Evolutionary conservation across 2,888 invertebrate species (phyloP).

Genomic region (Serripes groenlandicus): DNA sequence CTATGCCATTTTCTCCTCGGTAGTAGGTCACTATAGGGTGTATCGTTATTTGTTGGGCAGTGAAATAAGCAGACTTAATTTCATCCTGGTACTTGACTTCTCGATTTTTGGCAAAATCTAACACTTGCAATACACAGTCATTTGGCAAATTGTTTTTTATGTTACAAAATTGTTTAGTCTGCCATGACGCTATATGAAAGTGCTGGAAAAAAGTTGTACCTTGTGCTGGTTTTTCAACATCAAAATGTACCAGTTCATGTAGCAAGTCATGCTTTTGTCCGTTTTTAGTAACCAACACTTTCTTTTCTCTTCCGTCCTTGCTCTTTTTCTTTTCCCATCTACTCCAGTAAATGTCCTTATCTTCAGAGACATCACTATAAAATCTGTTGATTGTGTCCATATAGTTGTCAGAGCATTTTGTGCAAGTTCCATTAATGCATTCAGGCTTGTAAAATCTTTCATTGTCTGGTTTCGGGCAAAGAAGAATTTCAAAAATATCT

Average conservation of each 20-base stretch:
- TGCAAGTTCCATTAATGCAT: slow-evolving; percentile 46
- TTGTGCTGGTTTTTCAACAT: slow-evolving; percentile 47
- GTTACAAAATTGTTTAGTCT: slow-evolving; percentile 48
- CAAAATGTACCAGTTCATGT: slow-evolving; percentile 38
- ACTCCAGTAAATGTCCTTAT: slow-evolving; percentile 39
- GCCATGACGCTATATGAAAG: slow-evolving; percentile 57
- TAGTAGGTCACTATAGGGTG: slow-evolving; percentile 62
- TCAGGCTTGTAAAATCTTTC: slow-evolving; percentile 37
- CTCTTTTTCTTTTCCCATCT: slow-evolving; percentile 35
- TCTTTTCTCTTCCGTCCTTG: slow-evolving; percentile 31
- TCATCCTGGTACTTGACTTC: slow-evolving; percentile 55
- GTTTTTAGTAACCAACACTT: slow-evolving; percentile 32
- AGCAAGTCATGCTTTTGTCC: slow-evolving; percentile 37
- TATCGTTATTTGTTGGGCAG: slow-evolving; percentile 50
- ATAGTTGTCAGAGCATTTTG: slow-evolving; percentile 31
- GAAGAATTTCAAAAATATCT: slow-evolving; percentile 40
- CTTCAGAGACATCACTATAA: slow-evolving; percentile 21
- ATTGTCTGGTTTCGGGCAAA: slow-evolving; percentile 41
- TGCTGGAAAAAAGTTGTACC: slow-evolving; percentile 46
- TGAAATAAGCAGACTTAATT: slow-evolving; percentile 49
- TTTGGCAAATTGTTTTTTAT: slow-evolving; percentile 46
- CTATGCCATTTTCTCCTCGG: slow-evolving; percentile 23
- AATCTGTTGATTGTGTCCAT: slow-evolving; percentile 26
- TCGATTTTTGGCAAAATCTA: slow-evolving; percentile 89
- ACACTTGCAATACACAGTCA: slow-evolving; percentile 33